A percentile compares a stretch with the other conserved stretches of the same genome.
phyloP scores from a whole-genome alignment of 2,797 vertebrate species.

The Centroberyx gerrardi region DNA sequence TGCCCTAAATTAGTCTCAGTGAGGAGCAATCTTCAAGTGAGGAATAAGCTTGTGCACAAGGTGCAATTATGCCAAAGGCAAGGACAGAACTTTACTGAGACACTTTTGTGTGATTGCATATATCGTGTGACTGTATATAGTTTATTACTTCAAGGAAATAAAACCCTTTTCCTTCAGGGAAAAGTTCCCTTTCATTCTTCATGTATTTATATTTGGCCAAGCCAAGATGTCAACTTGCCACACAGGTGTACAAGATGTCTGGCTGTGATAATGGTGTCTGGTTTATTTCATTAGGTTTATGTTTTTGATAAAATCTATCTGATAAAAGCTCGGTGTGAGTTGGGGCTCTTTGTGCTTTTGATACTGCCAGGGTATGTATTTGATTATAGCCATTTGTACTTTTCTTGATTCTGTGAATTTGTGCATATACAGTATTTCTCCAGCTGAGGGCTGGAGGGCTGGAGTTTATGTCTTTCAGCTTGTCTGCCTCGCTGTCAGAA shows the following conservation, averaged over 20 bases:
- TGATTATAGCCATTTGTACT: slow-evolving; percentile 72
- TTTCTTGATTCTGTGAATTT: slow-evolving; percentile 65
- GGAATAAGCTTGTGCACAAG: background rate
- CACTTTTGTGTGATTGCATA: background rate
- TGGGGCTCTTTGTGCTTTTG: slow-evolving; percentile 35
- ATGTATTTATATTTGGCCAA: slow-evolving; percentile 48
- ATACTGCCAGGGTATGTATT: slow-evolving; percentile 51
- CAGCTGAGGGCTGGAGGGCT: slow-evolving; percentile 79
- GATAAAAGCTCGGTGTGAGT: slow-evolving; percentile 37
- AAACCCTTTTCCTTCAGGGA: slow-evolving; percentile 11
- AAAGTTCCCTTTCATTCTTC: slow-evolving; percentile 20
- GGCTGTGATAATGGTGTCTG: slow-evolving; percentile 45
- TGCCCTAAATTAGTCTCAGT: background rate
- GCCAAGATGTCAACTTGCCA: slow-evolving; percentile 55
- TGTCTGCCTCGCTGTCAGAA: slow-evolving; percentile 76
- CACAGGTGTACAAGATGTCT: slow-evolving; percentile 46
- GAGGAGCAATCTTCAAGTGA: slow-evolving; percentile 33
- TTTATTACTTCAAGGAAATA: too few relatives aligned
- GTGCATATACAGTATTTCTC: slow-evolving; percentile 59
- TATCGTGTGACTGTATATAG: background rate
- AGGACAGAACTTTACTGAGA: background rate
- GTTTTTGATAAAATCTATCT: slow-evolving; percentile 47
- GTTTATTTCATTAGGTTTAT: slow-evolving; percentile 46
- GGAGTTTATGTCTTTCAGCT: slow-evolving; percentile 78
- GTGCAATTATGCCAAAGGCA: background rate